Conservation (phyloP, 1,140 invertebrate genomes). For the Drosophila littoralis region DNA sequence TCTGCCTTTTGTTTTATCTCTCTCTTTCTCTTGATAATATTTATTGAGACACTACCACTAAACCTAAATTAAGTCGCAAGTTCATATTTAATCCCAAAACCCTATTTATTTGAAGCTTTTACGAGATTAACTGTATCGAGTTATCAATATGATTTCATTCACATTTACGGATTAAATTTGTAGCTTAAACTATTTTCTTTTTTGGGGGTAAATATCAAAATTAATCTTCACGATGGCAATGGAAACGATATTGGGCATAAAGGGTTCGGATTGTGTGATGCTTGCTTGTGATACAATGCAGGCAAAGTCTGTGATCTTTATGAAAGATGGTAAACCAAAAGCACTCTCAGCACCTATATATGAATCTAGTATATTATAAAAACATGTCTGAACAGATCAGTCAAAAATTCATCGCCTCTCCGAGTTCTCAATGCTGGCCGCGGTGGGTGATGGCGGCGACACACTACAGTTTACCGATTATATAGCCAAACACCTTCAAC, state of each 20-base stretch:
- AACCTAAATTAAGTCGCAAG: too few relatives aligned
- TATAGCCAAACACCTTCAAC: constrained; percentile 98
- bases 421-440: constrained; percentile 94
- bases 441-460: constrained; percentile 97
- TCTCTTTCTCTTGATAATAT: too few relatives aligned
- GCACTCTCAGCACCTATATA: not conserved
- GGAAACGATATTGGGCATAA: constrained; percentile 96
- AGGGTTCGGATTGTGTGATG: constrained; percentile 96
- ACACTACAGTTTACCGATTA: constrained; percentile 99
- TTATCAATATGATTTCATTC: constrained; percentile 11
- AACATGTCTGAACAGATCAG: constrained; percentile 89
- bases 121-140: not conserved
- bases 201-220: constrained; percentile 26
- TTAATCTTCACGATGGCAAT: constrained; percentile 81
- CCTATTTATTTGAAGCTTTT: not conserved
- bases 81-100: too few relatives aligned
- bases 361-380: not conserved
- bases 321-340: constrained; percentile 92
- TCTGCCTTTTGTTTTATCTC: too few relatives aligned
- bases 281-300: constrained; percentile 95
- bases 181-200: not conserved
- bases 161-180: not conserved
- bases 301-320: constrained; percentile 94
- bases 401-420: constrained; percentile 97
- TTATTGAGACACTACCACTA: too few relatives aligned